Conservation (phyloP, 1,140 invertebrate genomes). For the Metopolophium dirhodum region DNA sequence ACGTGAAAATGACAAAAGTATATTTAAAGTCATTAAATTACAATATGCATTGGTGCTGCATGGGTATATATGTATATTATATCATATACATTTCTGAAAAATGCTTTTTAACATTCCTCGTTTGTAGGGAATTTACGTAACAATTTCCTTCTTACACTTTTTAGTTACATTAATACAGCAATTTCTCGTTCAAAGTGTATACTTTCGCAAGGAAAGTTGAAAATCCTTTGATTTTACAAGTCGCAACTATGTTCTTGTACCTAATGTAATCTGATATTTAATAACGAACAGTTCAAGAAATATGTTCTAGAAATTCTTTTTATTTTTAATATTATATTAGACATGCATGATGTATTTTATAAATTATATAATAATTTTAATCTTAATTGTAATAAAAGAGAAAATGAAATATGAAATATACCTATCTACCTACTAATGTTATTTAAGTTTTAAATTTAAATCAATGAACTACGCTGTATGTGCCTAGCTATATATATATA, state of each 20-base stretch:
- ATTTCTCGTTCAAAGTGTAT: neutral
- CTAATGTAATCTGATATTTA: neutral
- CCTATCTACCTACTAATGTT: neutral
- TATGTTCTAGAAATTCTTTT: neutral
- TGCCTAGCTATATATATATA: no score
- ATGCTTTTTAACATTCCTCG: neutral
- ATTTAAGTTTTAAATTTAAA: neutral
- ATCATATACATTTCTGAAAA: neutral
- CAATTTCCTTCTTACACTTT: neutral
- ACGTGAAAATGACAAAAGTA: neutral
- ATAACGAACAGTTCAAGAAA: neutral
- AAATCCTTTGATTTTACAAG: neutral
- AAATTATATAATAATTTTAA: neutral
- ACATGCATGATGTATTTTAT: neutral
- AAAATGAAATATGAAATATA: neutral
- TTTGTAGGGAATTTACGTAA: neutral
- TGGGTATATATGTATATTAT: neutral
- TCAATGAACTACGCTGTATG: neutral
- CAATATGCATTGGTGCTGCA: neutral
- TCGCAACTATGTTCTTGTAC: neutral
- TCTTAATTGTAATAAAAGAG: neutral
- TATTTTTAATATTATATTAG: neutral
- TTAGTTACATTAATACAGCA: neutral
- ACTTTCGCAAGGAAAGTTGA: neutral
- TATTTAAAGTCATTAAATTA: constrained; percentile 2